phyloP scores from a whole-genome alignment of 2,113 vertebrate genomes.

The Plecotus auritus region DNA sequence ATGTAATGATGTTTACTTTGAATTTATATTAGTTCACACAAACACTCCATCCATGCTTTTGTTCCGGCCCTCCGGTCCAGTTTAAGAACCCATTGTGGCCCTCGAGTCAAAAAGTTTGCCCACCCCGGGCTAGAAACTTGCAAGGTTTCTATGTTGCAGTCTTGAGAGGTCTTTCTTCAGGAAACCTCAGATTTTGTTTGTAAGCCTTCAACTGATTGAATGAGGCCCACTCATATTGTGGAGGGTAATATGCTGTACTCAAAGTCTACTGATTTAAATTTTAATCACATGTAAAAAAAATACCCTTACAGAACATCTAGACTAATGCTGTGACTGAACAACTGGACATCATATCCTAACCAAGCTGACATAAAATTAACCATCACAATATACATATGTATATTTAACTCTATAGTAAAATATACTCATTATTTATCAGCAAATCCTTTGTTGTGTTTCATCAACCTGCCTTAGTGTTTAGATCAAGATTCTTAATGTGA shows the following conservation, averaged over 20 bases:
- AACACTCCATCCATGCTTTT: no score
- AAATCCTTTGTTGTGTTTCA: background rate
- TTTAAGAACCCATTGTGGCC: no score
- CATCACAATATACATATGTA: background rate
- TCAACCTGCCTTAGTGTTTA: background rate
- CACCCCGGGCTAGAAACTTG: background rate
- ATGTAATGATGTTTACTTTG: no score
- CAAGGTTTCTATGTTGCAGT: background rate
- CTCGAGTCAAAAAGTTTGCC: no score
- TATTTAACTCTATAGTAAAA: background rate
- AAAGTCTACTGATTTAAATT: background rate
- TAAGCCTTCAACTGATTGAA: background rate
- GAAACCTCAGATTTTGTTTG: background rate
- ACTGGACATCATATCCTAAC: background rate
- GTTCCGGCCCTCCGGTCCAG: no score
- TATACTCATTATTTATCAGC: background rate
- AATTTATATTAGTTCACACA: no score
- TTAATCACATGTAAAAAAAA: background rate
- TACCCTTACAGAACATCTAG: background rate
- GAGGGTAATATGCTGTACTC: background rate
- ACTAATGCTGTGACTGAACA: background rate
- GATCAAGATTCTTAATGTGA: background rate
- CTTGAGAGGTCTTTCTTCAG: background rate
- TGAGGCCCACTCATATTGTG: background rate
- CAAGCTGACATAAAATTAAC: background rate